Base-by-base conservation (phyloP, 2,888 invertebrate genomes). In the Aelia acuminata region DNA sequence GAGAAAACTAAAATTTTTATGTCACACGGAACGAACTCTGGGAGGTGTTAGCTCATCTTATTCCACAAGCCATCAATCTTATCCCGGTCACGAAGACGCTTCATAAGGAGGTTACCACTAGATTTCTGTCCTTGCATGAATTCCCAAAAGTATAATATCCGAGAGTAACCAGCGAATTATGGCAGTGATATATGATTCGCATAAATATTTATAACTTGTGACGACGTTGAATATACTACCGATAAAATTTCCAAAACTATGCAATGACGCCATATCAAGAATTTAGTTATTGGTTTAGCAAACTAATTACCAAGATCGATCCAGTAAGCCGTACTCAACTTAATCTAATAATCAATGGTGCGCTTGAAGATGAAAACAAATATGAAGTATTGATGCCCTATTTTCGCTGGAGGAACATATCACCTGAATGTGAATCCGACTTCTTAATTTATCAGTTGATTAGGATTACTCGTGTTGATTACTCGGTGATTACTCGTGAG, bases 21-120 rank as follows among this genome's bases (percentile, higher is more conserved):
- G 70, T 86, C 86, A 86, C 86, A 86, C 86, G 86, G 43, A 86
- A 86, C 57, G 15, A 43, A 43, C 63, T 43, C 86, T n/a, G 8
- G 13, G 31, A 86, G 86, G 86, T 86, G 86, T 86, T 7, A 86
- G 18, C 47, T 43, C 70, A 86, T 70, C 86, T 31, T 80, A 80
- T 80, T 80, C 80, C 86, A 49, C 20, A 49, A 48, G 18, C 39
- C 49, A 84, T 84, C 47, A 22, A 84, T 84, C 84, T 49, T 84
- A 49, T 43, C n/a, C 43, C 43, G n/a, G 80, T 43, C 80, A 80
- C 80, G 80, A 80, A 75, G 75, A 20, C 22, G 39, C 75, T 39
- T 39, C 75, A 8, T 18, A 63, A 35, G 31, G 7, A 31, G 31
- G 31, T 63, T 5, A 4, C 57, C 15, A 31, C 57, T 31, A 15